These are phyloP conservation scores for Orussus abietinus DNA, from an alignment of 1,140 invertebrate species.

Conservation along the genomic window DNA sequence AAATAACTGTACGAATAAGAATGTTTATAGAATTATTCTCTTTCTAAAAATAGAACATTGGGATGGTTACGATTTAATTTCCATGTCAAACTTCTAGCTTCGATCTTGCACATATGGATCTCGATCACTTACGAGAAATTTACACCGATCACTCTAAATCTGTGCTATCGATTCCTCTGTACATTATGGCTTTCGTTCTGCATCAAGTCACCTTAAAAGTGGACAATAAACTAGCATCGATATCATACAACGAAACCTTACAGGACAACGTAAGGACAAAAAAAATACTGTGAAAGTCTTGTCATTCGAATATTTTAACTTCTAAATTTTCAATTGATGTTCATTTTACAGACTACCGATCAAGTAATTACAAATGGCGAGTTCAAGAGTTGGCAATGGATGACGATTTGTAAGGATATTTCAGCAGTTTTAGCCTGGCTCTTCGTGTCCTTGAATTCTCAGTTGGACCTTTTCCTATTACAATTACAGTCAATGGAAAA, in stretches of 20 bases:
- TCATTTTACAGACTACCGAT: constrained; percentile 20
- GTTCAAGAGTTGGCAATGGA: constrained; percentile 34
- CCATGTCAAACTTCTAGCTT: constrained; percentile 27
- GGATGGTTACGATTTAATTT: constrained; percentile 12
- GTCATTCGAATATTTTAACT: constrained; percentile 1
- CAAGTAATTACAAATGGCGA: constrained; percentile 18
- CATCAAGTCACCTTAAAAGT: constrained; percentile 34
- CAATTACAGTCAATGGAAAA: constrained; percentile 40
- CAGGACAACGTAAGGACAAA: constrained; percentile 30
- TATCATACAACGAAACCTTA: constrained; percentile 26
- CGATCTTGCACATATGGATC: constrained; percentile 38
- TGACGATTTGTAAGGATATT: constrained; percentile 40
- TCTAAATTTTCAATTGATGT: background rate
- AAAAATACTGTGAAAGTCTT: background rate
- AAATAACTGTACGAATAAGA: too few species aligned
- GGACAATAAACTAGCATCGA: constrained; percentile 35
- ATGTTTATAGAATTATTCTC: too few species aligned
- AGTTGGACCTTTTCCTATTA: constrained; percentile 36
- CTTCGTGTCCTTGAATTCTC: constrained; percentile 37
- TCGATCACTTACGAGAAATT: constrained; percentile 36
- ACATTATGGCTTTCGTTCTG: constrained; percentile 38
- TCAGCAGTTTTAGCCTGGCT: constrained; percentile 43
- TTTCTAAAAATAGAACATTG: too few species aligned
- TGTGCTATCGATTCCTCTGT: constrained; percentile 36
- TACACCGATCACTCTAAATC: constrained; percentile 34